Conservation (phyloP, 2,113 vertebrate species). For the Tauraco erythrolophus region DNA sequence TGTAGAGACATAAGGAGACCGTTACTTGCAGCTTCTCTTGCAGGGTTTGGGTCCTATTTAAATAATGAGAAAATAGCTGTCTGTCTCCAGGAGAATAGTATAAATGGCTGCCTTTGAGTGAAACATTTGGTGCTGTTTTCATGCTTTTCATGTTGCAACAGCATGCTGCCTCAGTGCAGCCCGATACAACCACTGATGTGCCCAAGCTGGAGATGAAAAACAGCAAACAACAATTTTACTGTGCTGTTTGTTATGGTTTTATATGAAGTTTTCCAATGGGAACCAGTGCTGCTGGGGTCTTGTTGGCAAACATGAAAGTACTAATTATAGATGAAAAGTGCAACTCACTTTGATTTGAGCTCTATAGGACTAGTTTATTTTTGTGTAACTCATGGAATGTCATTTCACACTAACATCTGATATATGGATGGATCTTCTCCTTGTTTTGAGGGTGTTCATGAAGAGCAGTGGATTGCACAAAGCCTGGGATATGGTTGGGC, state of each 20-base stretch:
- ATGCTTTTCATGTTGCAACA: neutral
- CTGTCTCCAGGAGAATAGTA: slow-evolving; percentile 9
- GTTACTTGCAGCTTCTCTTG: slow-evolving; percentile 18
- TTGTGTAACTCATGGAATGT: neutral
- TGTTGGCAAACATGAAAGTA: neutral
- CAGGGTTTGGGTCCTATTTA: slow-evolving; percentile 2
- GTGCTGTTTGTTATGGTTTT: neutral
- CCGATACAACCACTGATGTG: neutral
- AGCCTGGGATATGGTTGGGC: neutral
- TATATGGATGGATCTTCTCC: neutral
- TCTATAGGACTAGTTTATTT: neutral
- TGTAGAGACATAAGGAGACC: neutral
- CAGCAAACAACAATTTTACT: neutral
- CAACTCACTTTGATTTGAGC: neutral
- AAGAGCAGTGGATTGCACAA: neutral
- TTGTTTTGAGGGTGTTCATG: neutral
- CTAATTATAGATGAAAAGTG: neutral
- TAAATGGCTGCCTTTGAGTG: slow-evolving; percentile 29
- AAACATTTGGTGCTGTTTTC: slow-evolving; percentile 46
- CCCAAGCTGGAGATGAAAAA: neutral
- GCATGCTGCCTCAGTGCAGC: neutral
- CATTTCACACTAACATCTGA: neutral
- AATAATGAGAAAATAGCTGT: slow-evolving; percentile 50
- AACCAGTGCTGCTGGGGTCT: neutral
- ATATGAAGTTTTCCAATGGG: neutral